Conservation (phyloP, 2,797 vertebrate species). For the Leptatherina wallacei region DNA sequence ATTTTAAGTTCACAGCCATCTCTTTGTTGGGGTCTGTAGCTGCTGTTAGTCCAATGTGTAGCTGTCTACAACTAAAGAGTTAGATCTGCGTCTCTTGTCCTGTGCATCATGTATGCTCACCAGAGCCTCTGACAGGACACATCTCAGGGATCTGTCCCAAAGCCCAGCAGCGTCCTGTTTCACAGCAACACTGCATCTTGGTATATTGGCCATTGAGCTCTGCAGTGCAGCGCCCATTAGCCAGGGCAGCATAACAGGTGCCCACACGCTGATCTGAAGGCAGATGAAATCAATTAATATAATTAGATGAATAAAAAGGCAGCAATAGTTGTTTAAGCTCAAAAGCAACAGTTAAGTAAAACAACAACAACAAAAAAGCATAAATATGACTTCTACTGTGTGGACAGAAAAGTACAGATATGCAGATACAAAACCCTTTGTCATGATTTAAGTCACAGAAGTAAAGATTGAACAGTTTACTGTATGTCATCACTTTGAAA, state of each 20-base stretch:
- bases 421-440: too few relatives aligned
- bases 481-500: neutral
- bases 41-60: neutral
- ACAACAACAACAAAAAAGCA: neutral
- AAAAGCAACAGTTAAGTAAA: neutral
- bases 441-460: neutral
- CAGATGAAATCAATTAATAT: conserved; percentile 6
- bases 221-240: conserved; percentile 91
- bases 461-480: neutral
- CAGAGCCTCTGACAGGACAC: conserved; percentile 94
- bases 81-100: conserved; percentile 1
- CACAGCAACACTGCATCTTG: conserved; percentile 96
- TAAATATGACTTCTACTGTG: neutral
- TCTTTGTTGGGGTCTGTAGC: neutral
- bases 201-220: conserved; percentile 91
- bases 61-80: conserved; percentile 10
- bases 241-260: conserved; percentile 91
- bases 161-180: conserved; percentile 95
- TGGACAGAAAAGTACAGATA: neutral
- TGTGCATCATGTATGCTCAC: conserved; percentile 76
- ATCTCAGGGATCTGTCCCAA: conserved; percentile 91
- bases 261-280: conserved; percentile 92
- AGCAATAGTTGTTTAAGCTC: neutral
- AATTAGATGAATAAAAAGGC: neutral
- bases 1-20: neutral